Base-by-base conservation (phyloP, 2,113 vertebrate genomes). In the Nesospiza acunhae region DNA sequence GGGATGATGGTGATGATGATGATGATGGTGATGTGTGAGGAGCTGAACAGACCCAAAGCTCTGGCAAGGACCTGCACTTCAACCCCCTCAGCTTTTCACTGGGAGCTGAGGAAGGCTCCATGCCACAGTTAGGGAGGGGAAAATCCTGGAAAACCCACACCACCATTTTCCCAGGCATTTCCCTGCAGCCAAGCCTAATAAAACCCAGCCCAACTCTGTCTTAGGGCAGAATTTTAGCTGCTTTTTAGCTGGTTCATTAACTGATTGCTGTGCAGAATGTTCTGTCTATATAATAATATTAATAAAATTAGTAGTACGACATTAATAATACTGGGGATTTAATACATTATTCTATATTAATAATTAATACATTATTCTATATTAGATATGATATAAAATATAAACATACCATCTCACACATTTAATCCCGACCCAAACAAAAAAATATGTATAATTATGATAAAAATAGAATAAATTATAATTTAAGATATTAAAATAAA, bases 21-120 rank as follows among this genome's bases (percentile, higher is more conserved):
- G 55, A 59, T 37, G 42, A 30, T 33, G 83, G 81, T 46, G 89
- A 89, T 66, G 90, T 93, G 88, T 63, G 63, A 95, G 72, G 55
- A 88, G 76, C 37, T 22, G 69, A 94, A 64, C 42, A 74, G 83
- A 93, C 85, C 86, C 95, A 93, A 81, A 86, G 62, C 5, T 46
- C 80, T 70, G 56, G 7, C 24, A 74, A 88, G 68, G 39, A 50
- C 72, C 85, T 26, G 13, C 52, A 60, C 53, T 66, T 90, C 79
- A 67, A 84, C 53, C 17, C 46, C 42, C 75, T 55, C 50, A 14
- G 56, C 93, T 72, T 70, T 78, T 70, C 41, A 42, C 55, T 63
- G 8, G 35, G 80, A 78, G 28, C 19, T 2, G 2, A 74, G 79
- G 59, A 49, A 67, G 35, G 35, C 75, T 33, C 10, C 59, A 83